Conservation (phyloP, 2,888 invertebrate species). For the Netelia inedita region DNA sequence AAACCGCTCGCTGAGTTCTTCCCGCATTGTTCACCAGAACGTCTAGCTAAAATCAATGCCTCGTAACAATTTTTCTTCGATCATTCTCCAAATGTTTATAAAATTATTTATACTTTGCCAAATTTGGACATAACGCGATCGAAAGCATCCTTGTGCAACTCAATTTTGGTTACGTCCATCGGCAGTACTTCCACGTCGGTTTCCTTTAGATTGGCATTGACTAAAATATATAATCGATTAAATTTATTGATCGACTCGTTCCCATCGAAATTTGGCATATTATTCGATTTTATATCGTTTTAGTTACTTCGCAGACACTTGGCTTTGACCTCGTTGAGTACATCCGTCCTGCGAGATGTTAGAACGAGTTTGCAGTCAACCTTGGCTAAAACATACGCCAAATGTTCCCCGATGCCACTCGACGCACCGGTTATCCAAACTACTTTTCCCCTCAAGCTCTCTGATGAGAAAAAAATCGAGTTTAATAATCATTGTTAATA, state of each 20-base stretch:
- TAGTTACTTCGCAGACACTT: conserved; percentile 86
- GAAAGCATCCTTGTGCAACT: conserved; percentile 88
- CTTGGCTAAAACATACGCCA: conserved; percentile 89
- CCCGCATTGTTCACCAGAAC: conserved; percentile 94
- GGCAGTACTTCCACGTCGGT: conserved; percentile 89
- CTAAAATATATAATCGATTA: conserved; percentile 59
- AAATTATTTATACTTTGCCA: conserved; percentile 85
- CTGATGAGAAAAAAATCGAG: conserved; percentile 80
- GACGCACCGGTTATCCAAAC: conserved; percentile 95
- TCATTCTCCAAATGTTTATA: background rate
- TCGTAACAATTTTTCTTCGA: background rate
- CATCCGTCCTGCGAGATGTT: conserved; percentile 88
- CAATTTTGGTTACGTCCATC: conserved; percentile 89
- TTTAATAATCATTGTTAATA: background rate
- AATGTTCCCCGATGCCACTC: conserved; percentile 92
- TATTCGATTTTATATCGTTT: background rate
- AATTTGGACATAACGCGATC: conserved; percentile 89
- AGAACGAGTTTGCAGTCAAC: conserved; percentile 89
- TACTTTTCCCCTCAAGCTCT: conserved; percentile 88
- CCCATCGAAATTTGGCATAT: background rate
- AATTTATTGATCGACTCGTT: background rate
- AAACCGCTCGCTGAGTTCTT: conserved; percentile 89
- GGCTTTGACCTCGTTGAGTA: conserved; percentile 89
- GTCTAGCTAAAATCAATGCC: conserved; percentile 86
- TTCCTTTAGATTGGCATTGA: conserved; percentile 82